These are phyloP conservation scores for Hippopotamus amphibius DNA, from an alignment of 2,113 vertebrate genomes.

Conservation along the genomic window DNA sequence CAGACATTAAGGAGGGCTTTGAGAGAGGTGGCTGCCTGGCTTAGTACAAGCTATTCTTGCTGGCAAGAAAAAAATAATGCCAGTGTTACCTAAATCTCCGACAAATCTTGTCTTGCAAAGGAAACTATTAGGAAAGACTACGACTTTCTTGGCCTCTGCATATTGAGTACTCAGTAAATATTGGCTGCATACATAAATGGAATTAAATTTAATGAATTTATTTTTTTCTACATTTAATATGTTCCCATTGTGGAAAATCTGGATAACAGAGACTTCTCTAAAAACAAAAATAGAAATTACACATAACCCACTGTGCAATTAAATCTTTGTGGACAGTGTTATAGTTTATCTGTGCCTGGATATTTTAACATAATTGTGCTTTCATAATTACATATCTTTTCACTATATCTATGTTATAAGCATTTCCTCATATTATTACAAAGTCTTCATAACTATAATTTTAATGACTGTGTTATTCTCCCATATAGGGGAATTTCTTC, in stretches of 20 bases:
- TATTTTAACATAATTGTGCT: constrained; percentile 24
- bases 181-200: not conserved
- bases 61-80: not conserved
- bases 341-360: not conserved
- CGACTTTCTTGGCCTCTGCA: not conserved
- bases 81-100: not conserved
- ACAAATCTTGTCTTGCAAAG: not conserved
- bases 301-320: not conserved
- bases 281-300: not conserved
- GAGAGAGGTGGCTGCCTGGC: not conserved
- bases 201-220: constrained; percentile 6
- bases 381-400: not conserved
- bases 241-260: not conserved
- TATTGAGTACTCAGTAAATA: not conserved
- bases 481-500: not conserved
- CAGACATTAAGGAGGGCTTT: not conserved
- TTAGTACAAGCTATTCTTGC: not conserved
- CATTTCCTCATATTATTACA: not conserved
- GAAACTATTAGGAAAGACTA: not conserved
- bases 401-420: not conserved
- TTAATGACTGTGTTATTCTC: not conserved
- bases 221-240: constrained; percentile 8
- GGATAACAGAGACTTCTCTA: not conserved
- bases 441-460: constrained; percentile 1
- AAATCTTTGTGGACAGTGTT: not conserved